These are phyloP conservation scores for Procavia capensis DNA, from an alignment of 2,113 vertebrate species.

Conservation along the genomic window DNA sequence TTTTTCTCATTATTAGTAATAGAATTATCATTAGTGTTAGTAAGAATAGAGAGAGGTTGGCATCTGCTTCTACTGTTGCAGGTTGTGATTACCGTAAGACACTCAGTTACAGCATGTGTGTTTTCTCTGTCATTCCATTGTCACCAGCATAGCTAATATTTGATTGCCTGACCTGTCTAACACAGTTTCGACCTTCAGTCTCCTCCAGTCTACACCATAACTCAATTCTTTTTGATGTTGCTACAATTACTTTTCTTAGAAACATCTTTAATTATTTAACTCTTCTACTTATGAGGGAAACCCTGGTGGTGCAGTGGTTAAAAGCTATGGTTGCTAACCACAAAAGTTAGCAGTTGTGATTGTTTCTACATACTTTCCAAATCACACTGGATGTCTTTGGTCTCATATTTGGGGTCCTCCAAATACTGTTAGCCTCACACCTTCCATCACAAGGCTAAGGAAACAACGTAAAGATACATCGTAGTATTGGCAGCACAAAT, in stretches of 20 bases:
- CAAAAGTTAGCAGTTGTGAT: no score
- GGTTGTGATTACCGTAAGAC: neutral
- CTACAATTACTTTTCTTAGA: neutral
- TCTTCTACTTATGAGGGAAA: neutral
- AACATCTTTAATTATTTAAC: neutral
- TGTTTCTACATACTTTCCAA: neutral
- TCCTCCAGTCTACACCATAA: neutral
- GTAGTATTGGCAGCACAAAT: neutral
- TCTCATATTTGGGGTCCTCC: neutral
- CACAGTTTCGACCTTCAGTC: neutral
- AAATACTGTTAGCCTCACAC: neutral
- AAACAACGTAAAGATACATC: neutral
- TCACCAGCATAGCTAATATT: neutral
- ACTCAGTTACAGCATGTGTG: no score
- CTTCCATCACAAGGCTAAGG: neutral
- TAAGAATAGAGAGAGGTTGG: neutral
- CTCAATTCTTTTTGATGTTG: neutral
- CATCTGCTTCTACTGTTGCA: neutral
- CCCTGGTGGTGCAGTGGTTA: no score
- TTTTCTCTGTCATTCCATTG: neutral
- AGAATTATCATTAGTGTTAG: neutral
- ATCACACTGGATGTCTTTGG: neutral
- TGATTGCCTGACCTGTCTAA: neutral
- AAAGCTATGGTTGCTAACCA: no score
- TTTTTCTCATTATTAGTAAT: neutral